These are phyloP conservation scores for Eupithecia subumbrata DNA, from an alignment of 2,888 invertebrate genomes.

Conservation along the genomic window DNA sequence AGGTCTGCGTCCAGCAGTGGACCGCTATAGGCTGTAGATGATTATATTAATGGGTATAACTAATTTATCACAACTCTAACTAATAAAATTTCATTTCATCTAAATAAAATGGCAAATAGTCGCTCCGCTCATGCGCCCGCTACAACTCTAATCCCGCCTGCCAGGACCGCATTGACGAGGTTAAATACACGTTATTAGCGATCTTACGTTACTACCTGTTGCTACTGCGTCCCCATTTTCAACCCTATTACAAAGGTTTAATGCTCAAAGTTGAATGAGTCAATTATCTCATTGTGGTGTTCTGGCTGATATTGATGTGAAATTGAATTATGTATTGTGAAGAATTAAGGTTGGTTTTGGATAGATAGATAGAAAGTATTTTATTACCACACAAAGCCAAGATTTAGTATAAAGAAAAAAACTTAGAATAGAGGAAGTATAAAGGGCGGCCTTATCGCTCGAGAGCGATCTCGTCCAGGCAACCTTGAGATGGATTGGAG, in stretches of 20 bases:
- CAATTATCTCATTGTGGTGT: background rate
- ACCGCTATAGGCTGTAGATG: too few species aligned
- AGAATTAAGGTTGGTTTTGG: constrained; percentile 19
- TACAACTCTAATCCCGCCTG: constrained; percentile 19
- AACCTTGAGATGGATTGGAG: too few species aligned
- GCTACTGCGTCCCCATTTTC: constrained; percentile 18
- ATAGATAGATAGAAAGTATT: background rate
- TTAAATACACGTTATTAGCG: constrained; percentile 53
- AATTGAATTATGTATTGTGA: constrained; percentile 13
- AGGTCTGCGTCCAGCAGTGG: too few species aligned
- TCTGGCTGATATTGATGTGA: background rate
- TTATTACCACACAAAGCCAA: too few species aligned
- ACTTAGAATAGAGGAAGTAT: too few species aligned
- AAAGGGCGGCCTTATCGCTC: too few species aligned
- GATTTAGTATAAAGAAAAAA: too few species aligned
- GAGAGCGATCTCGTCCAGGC: too few species aligned
- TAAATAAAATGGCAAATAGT: background rate
- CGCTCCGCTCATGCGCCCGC: constrained; percentile 10
- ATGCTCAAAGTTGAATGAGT: constrained; percentile 26
- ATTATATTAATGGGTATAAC: too few species aligned
- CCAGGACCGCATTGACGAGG: constrained; percentile 45
- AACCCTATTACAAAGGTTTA: constrained; percentile 24
- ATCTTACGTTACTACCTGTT: constrained; percentile 41
- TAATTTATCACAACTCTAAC: too few species aligned
- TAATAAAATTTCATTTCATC: too few species aligned